These are phyloP conservation scores for Heteropelma amictum DNA, from an alignment of 2,888 invertebrate genomes.

Conservation along the genomic window DNA sequence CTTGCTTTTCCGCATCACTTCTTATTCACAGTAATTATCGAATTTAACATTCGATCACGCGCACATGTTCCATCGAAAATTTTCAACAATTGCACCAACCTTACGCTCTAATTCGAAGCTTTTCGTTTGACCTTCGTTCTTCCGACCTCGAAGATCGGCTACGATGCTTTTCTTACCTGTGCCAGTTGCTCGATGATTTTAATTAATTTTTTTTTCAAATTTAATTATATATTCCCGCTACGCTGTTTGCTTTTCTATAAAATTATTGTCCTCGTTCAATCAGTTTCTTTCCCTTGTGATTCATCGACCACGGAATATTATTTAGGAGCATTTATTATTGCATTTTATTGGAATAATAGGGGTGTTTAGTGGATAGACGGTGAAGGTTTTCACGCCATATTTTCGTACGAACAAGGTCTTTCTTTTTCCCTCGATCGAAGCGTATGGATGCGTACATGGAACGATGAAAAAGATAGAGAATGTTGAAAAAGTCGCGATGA, in stretches of 20 bases:
- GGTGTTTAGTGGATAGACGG: background rate
- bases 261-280: slow-evolving; percentile 70
- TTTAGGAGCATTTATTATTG: background rate
- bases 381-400: background rate
- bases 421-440: no score
- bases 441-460: no score
- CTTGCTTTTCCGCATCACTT: background rate
- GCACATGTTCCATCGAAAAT: background rate
- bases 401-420: no score
- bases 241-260: slow-evolving; percentile 44
- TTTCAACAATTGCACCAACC: slow-evolving; percentile 30
- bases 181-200: slow-evolving; percentile 61
- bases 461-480: no score
- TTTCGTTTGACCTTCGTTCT: slow-evolving; percentile 1
- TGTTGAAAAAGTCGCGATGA: no score
- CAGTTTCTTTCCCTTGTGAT: slow-evolving; percentile 48
- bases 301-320: background rate
- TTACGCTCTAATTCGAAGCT: slow-evolving; percentile 16
- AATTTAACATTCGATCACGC: slow-evolving; percentile 5
- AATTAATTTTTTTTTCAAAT: slow-evolving; percentile 10
- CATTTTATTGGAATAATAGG: no score
- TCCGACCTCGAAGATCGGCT: background rate
- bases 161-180: background rate
- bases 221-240: background rate
- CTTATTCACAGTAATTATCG: background rate